Base-by-base conservation (phyloP, 2,888 invertebrate species). In the Eutolmus rufibarbis region DNA sequence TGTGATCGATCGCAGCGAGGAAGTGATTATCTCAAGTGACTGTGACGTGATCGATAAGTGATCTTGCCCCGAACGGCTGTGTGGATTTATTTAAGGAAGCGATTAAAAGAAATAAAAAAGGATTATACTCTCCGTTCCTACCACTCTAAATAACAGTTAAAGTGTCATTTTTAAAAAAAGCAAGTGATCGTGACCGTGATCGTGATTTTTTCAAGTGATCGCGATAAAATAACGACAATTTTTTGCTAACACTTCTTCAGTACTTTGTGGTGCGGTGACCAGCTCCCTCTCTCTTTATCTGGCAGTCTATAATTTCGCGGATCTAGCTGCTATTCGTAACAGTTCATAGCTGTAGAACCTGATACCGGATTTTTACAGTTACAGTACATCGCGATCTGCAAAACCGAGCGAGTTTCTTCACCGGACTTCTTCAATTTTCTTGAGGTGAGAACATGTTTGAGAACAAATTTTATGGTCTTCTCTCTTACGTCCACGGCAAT, bases 311-410 rank as follows among this genome's bases (percentile, higher is more conserved):
- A 19, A 84, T 40, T 84, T 66, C 66, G 84, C 74, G 40, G 43
- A n/a, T 40, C 74, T 23, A 14, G 84, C 40, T 66, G 34, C 66
- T 56, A 84, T 84, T 66, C 66, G 74, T 84, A 84, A 84, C 84
- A 84, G 84, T 66, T 66, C 19, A 84, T 84, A 84, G 84, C 23
- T 74, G 84, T 40, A 84, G 84, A 84, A 84, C 84, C 84, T 40
- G 84, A 84, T 84, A 84, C 66, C 31, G 66, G 84, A 84, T 84
- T 84, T 84, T 84, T 84, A 84, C 84, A 84, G 84, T 84, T 84
- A 84, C 66, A 79, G 16, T 74, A 23, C 84, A 66, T n/a, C 14
- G 31, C 37, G n/a, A 37, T 74, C 40, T 46, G 43, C 46, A 66
- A 40, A 79, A 40, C 51, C 81, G 31, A 78, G 81, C 81, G 23